Base-by-base conservation (phyloP, 2,797 vertebrate genomes). In the Okamejei kenojei region DNA sequence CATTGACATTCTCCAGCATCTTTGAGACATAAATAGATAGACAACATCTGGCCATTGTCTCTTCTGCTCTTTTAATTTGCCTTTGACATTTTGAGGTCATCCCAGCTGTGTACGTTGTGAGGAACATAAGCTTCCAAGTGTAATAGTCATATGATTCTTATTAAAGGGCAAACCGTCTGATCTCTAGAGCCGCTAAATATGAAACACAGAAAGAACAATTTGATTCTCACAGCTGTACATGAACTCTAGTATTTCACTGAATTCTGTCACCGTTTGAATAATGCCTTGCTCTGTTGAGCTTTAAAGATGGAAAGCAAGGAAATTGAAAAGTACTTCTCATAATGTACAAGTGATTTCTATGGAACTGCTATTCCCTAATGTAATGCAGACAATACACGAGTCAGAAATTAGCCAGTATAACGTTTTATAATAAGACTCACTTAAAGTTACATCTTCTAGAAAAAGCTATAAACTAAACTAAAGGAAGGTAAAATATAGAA, bases 81-180 rank as follows among this genome's bases (percentile, higher is more conserved):
- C 61, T 68, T 88, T 68, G 19, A 63, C n/a, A 68, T 88, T 32
- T 88, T 68, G 61, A 88, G 32, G 61, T 68, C 84, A 63, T 68
- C 84, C 84, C 84, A 88, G 84, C 84, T 88, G 84, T 68, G 8
- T 63, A 35, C 63, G 29, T 29, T 86, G 58, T 63, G 58, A 61
- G 32, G 29, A 86, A 63, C 61, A 65, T 86, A 86, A 17, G 61
- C 82, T 88, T 88, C n/a, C 15, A 35, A 88, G 7, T 23, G 63
- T 19, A 88, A 88, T 88, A 19, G 63, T 68, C 84, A 88, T 88
- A 63, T 88, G 61, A 68, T 88, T 88, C 17, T 68, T 32, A 88
- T 88, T 88, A 88, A 88, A 88, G 63, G 61, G 65, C n/a, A 88
- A 3, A 88, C 84, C 68, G 84, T 68, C 84, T 88, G 84, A 32